A percentile compares a stretch with the other conserved stretches of the same genome.
Evolutionary conservation across 2,888 invertebrate genomes (phyloP).

Genomic region (Tuberolachnus salignus): DNA sequence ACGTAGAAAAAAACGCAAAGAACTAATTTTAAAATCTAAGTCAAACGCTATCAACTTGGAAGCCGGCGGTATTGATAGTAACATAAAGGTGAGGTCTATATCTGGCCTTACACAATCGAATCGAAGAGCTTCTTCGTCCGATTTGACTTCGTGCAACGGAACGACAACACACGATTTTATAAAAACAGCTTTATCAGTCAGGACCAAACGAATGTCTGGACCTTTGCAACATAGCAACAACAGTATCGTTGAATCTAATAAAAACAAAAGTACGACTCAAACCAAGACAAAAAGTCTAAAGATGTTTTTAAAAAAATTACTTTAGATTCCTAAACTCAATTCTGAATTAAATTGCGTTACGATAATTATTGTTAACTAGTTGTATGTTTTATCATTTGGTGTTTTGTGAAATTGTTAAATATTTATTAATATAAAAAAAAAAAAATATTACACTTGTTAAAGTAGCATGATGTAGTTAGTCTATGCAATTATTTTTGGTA

Average conservation of each 20-base stretch:
- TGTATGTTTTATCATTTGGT: constrained; percentile 35
- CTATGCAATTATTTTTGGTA: neutral
- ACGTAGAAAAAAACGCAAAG: constrained; percentile 66
- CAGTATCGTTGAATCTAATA: neutral
- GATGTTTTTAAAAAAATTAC: constrained; percentile 45
- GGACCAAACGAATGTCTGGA: constrained; percentile 62
- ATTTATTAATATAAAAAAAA: constrained; percentile 27
- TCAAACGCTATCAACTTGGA: constrained; percentile 60
- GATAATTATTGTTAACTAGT: constrained; percentile 41
- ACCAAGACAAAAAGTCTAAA: constrained; percentile 44
- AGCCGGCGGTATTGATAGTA: constrained; percentile 64
- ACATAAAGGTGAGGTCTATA: constrained; percentile 63
- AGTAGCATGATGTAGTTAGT: constrained; percentile 5
- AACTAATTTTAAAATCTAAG: constrained; percentile 58
- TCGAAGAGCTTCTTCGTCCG: constrained; percentile 61
- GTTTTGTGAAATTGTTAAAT: constrained; percentile 39
- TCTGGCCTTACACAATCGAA: constrained; percentile 61
- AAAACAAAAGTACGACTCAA: constrained; percentile 22
- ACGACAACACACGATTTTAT: constrained; percentile 61
- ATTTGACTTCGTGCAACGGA: constrained; percentile 23
- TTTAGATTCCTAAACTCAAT: constrained; percentile 12
- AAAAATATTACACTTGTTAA: neutral
- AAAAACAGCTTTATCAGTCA: constrained; percentile 63
- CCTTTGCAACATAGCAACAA: constrained; percentile 55
- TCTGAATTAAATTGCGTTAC: constrained; percentile 1